Percentiles rank a stretch among this genome's conserved stretches.
phyloP scores from a whole-genome alignment of 2,888 invertebrate species.

The Ferdinandea cuprea region DNA sequence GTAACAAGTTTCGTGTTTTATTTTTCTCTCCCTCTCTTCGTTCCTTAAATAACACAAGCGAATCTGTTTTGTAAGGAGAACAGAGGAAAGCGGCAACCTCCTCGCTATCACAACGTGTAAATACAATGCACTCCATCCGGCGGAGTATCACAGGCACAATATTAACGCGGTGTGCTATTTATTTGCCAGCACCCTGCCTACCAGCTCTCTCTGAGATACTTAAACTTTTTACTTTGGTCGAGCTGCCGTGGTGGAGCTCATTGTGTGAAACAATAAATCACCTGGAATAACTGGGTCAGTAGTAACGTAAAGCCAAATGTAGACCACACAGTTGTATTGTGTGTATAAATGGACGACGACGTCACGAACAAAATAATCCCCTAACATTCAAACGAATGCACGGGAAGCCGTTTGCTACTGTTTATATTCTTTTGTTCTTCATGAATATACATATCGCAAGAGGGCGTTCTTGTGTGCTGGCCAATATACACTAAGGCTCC shows the following conservation, averaged over 20 bases:
- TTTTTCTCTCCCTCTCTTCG: no score
- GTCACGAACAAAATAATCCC: conserved; percentile 60
- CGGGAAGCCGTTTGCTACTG: conserved; percentile 51
- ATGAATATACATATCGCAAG: conserved; percentile 15
- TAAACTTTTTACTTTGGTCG: conserved; percentile 64
- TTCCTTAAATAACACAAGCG: conserved; percentile 11
- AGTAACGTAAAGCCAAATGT: conserved; percentile 59
- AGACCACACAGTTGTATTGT: conserved; percentile 62
- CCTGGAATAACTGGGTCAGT: conserved; percentile 66
- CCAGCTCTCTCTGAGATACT: conserved; percentile 44
- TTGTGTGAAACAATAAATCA: conserved; percentile 75
- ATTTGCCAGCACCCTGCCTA: conserved; percentile 47
- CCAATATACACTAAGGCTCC: conserved; percentile 42
- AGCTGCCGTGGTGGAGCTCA: conserved; percentile 56
- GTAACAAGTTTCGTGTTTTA: conserved; percentile 1
- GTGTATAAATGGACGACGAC: conserved; percentile 22
- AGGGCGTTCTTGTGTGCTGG: conserved; percentile 31
- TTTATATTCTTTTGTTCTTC: conserved; percentile 21
- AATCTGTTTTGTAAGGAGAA: conserved; percentile 2
- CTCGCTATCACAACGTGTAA: conserved; percentile 9
- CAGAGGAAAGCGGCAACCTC: not conserved
- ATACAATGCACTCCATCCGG: conserved; percentile 53
- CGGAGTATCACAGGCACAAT: conserved; percentile 56
- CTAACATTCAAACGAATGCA: conserved; percentile 69
- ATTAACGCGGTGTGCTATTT: conserved; percentile 53